Percentiles rank a stretch among this genome's conserved stretches.
Conservation (phyloP, 2,113 vertebrate species). For the Megaceryle maxima region DNA sequence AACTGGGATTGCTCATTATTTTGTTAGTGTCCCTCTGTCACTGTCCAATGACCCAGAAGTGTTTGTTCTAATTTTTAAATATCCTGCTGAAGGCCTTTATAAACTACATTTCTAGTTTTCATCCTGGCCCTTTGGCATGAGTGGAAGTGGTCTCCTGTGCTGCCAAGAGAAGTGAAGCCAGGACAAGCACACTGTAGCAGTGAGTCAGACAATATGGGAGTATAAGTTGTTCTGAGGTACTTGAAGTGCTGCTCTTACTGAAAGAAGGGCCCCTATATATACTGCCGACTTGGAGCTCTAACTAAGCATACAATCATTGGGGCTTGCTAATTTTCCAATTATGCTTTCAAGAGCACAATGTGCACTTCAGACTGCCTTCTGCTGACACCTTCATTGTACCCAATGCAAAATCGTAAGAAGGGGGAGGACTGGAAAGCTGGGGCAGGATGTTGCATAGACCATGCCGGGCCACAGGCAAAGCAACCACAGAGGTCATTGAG, state of each 20-base stretch:
- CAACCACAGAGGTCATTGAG: neutral
- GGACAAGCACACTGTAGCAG: neutral
- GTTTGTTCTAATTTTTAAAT: neutral
- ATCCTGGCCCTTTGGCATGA: neutral
- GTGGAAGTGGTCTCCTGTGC: neutral
- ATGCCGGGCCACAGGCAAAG: neutral
- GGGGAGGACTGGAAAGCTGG: fast-evolving
- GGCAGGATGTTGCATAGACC: fast-evolving
- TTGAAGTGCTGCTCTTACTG: neutral
- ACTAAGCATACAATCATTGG: neutral
- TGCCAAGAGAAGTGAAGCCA: neutral
- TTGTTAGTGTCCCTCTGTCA: neutral
- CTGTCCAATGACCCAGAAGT: neutral
- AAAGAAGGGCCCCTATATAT: neutral
- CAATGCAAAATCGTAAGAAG: neutral
- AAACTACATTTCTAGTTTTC: neutral
- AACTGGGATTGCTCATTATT: neutral
- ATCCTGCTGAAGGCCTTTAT: neutral
- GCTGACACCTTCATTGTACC: fast-evolving
- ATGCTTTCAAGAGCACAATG: neutral
- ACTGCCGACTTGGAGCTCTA: neutral
- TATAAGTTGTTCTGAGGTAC: neutral
- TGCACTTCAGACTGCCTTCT: neutral
- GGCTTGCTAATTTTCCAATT: fast-evolving
- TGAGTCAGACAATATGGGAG: fast-evolving